Base-by-base conservation (phyloP, 2,888 invertebrate genomes). In the Choreutis nemorana region DNA sequence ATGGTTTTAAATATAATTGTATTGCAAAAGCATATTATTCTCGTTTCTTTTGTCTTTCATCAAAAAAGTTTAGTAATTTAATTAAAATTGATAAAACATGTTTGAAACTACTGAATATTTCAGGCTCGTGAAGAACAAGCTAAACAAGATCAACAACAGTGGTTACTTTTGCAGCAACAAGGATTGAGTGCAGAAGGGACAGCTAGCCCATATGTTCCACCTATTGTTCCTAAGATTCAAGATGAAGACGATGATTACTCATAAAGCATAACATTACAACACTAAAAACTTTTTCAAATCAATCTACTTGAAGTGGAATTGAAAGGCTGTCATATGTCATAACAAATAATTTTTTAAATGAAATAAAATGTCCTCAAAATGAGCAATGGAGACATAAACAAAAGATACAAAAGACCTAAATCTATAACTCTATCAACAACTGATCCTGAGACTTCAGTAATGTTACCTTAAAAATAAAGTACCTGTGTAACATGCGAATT, bases 81-180 rank as follows among this genome's bases (percentile, higher is more conserved):
- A n/a, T n/a, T n/a, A n/a, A n/a, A n/a, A n/a, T n/a, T n/a, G n/a
- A n/a, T n/a, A n/a, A n/a, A n/a, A n/a, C n/a, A n/a, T n/a, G n/a
- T n/a, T n/a, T n/a, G n/a, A n/a, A n/a, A n/a, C n/a, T n/a, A n/a
- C n/a, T n/a, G n/a, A n/a, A n/a, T n/a, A 27, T 45, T 47, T 11
- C 44, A 80, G 80, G 96, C 96, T 2, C 81, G 94, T 37, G 93
- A 94, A 59, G 92, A 94, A 61, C 94, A 96, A 70, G 94, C 95
- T 4, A 92, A 89, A 32, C 91, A 92, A 41, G 90, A 94, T 37
- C 95, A 96, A 51, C 94, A 95, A 45, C 94, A 96, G 52, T 95
- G 94, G 93, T 82, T 90, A 41, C 87, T 91, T 44, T 73, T 95
- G 48, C 95, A 94, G 39, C 78, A 77, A 35, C 77, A 77, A 41